Evolutionary conservation across 2,113 vertebrate species (phyloP), one percentile per base, ranked within the genome.

Genomic region (Hippocampus barbouri): DNA sequence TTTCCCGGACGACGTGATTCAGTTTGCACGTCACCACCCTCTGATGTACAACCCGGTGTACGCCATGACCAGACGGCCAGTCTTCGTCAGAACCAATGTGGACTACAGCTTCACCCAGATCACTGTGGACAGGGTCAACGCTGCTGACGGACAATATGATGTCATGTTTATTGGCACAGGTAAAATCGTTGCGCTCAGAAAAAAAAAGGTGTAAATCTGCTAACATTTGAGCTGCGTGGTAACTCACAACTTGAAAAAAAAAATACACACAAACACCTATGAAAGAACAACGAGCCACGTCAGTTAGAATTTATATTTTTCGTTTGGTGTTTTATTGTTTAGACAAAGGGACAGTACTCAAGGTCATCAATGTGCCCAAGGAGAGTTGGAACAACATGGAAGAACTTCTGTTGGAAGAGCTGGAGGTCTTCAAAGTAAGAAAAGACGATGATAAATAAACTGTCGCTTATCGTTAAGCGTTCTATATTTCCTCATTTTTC

Each of bases 151-250:
- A 34, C 94, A 96, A 70, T 99, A 98, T 0, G 96, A 98, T 0
- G 96, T 98, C 83, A 97, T 99, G 92, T 98, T 99, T 85, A 95
- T 99, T 0, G 97, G 97, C 80, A 99, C 97, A 93, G 97, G 97
- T 94, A 77, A 51, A 51, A 51, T 20, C 15, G 18, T 18, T 51
- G 4, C 1, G 16, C 16, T 51, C 16, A 16, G 14, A 49, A 1
- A 18, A 18, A 49, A 49, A 51, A 51, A 16, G 5, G 47, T 18
- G 47, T 51, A 5, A 51, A 51, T 51, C 47, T 51, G 47, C 47
- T 49, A 5, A 49, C 47, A 49, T 54, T 20, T 54, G 21, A 54
- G 7, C n/a, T 54, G 51, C 20, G 18, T 54, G 51, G 8, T 54
- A 54, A 54, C 21, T 49, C 8, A 51, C 3, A 51, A 49, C 3